Evolutionary conservation across 2,113 vertebrate species (phyloP).

Genomic region (Pungitius pungitius): DNA sequence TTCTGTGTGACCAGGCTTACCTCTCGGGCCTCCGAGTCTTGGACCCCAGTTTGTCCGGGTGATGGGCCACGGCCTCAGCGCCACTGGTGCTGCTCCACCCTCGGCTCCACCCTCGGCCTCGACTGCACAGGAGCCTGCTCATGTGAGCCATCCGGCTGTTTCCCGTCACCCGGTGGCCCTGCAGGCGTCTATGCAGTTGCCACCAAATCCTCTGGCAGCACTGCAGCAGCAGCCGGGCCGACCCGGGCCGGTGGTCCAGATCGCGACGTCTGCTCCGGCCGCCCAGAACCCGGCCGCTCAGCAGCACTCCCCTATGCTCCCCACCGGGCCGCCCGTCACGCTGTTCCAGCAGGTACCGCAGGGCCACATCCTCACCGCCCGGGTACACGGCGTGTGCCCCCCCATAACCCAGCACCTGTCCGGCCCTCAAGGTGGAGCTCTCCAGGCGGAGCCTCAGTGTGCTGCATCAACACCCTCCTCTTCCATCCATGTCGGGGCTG

Average conservation of each 20-base stretch:
- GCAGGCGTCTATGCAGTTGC: conserved; percentile 50
- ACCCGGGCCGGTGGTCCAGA: conserved; percentile 86
- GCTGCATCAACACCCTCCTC: conserved; percentile 82
- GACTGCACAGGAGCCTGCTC: conserved; percentile 86
- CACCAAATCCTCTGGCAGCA: conserved; percentile 80
- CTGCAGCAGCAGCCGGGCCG: conserved; percentile 82
- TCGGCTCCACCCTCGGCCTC: conserved; percentile 80
- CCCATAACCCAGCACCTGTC: conserved; percentile 85
- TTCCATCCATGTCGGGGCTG: conserved; percentile 86
- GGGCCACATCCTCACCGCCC: conserved; percentile 90
- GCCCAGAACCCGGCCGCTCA: conserved; percentile 80
- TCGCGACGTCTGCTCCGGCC: conserved; percentile 80
- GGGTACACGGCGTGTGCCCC: conserved; percentile 91
- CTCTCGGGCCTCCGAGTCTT: conserved; percentile 82
- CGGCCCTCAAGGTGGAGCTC: conserved; percentile 81
- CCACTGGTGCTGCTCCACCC: conserved; percentile 84
- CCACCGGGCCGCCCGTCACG: conserved; percentile 90
- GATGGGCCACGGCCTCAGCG: conserved; percentile 81
- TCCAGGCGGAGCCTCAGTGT: conserved; percentile 88
- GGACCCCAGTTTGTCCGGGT: conserved; percentile 88
- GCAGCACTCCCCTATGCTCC: conserved; percentile 86
- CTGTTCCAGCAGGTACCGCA: conserved; percentile 95
- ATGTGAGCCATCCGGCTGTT: conserved; percentile 84
- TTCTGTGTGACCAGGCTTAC: conserved; percentile 76
- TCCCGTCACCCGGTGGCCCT: conserved; percentile 85